phyloP scores from a whole-genome alignment of 2,888 invertebrate genomes.

The Cataglyphis altisquamis region DNA sequence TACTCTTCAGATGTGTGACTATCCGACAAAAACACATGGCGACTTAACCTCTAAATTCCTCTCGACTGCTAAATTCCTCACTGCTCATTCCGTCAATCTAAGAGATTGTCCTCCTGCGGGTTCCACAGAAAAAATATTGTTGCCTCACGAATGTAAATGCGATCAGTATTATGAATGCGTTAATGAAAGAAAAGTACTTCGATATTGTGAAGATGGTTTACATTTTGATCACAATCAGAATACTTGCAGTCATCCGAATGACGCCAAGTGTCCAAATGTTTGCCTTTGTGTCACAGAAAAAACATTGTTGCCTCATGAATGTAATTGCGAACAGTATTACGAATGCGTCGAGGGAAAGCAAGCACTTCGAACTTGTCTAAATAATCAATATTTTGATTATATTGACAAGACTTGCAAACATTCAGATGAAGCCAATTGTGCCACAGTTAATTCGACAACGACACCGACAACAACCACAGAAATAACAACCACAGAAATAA shows the following conservation, averaged over 20 bases:
- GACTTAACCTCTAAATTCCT: background rate
- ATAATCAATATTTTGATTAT: background rate
- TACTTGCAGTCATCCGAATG: too few relatives aligned
- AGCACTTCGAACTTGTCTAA: background rate
- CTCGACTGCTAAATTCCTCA: too few relatives aligned
- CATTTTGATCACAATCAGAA: too few relatives aligned
- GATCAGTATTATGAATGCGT: too few relatives aligned
- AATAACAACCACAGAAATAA: too few relatives aligned
- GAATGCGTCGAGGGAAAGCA: background rate
- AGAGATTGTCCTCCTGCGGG: slow-evolving; percentile 37
- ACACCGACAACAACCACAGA: too few relatives aligned
- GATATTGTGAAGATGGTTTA: too few relatives aligned
- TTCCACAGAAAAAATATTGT: background rate
- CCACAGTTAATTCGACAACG: background rate
- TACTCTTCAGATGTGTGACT: slow-evolving; percentile 7
- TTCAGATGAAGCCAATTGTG: background rate
- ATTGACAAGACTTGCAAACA: background rate
- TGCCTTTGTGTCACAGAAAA: background rate
- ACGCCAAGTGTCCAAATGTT: too few relatives aligned
- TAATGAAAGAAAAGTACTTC: too few relatives aligned
- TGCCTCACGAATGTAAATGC: too few relatives aligned
- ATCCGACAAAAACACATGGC: slow-evolving; percentile 16
- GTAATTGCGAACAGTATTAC: background rate
- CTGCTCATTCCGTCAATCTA: background rate
- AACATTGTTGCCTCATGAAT: background rate